A percentile compares a stretch with the other conserved stretches of the same genome.
Evolutionary conservation across 2,888 invertebrate genomes (phyloP).

Genomic region (Meganola albula): DNA sequence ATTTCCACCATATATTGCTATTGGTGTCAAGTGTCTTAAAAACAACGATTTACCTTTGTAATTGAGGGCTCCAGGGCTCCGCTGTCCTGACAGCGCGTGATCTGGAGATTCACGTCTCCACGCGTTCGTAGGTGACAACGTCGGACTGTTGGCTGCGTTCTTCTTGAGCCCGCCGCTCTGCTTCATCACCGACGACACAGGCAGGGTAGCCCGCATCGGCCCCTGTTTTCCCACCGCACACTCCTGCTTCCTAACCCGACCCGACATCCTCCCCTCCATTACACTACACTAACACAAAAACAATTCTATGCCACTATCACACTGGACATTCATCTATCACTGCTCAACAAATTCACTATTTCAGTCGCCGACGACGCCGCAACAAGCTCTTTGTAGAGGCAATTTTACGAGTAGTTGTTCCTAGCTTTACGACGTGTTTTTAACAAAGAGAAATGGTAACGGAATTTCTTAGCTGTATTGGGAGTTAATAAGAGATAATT

Average conservation of each 20-base stretch:
- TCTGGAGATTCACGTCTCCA: conserved; percentile 85
- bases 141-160: conserved; percentile 80
- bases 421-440: conserved; percentile 21
- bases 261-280: conserved; percentile 67
- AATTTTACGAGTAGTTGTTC: conserved; percentile 45
- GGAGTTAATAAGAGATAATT: conserved; percentile 43
- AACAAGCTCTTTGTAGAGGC: conserved; percentile 62
- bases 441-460: conserved; percentile 34
- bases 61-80: conserved; percentile 84
- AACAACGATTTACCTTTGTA: conserved; percentile 85
- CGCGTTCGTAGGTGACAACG: conserved; percentile 81
- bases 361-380: conserved; percentile 61
- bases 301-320: conserved; percentile 34
- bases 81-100: conserved; percentile 82
- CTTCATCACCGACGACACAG: conserved; percentile 84
- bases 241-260: conserved; percentile 82
- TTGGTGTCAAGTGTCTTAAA: too few species aligned
- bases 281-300: conserved; percentile 35
- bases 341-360: conserved; percentile 48
- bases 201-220: conserved; percentile 86
- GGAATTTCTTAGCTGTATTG: conserved; percentile 36
- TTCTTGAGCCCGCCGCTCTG: conserved; percentile 79
- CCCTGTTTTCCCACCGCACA: conserved; percentile 79
- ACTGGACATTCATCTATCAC: conserved; percentile 40
- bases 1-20: too few species aligned